Base-by-base conservation (phyloP, 2,888 invertebrate species). In the Odontocerum albicorne region DNA sequence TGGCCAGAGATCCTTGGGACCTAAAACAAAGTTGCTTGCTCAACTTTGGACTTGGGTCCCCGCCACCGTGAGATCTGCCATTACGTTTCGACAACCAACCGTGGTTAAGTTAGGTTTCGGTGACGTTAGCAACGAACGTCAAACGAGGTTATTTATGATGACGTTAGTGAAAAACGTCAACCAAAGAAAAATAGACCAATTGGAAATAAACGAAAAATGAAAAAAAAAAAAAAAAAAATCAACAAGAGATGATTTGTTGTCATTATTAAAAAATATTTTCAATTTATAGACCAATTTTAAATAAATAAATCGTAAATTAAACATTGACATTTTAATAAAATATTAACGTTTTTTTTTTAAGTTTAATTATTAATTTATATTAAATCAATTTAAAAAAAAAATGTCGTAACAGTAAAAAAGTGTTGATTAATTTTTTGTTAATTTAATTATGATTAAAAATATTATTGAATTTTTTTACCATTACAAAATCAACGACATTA, bases 1-100 rank as follows among this genome's bases (percentile, higher is more conserved):
- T 92, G 63, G 89, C 92, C 75, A 94, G 83, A 67, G 93, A 93
- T 70, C 92, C 90, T 84, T 93, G 93, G 62, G 91, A 90, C 83
- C 92, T 90, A 73, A 84, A 79, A 79, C 78, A 79, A 70, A 79
- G 77, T 78, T 79, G 78, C 78, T 78, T 79, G 77, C 78, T 79
- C 78, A 79, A 73, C 74, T 77, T 78, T 75, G 78, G 77, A 72
- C 77, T 77, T 72, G 78, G 78, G 63, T 79, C 78, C 62, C 77
- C 73, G 65, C 77, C 78, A 57, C 77, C 77, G 63, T 77, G 77
- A 60, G 75, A 75, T 70, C 77, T 76, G 47, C 49, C 49, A 46
- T 31, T 33, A 35, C 13, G 38, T 27, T 36, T 40, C 22, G 49
- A 27, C 45, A 43, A 46, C 52, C 35, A 42, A 42, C 42, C 36